Base-by-base conservation (phyloP, 1,140 invertebrate genomes). In the Doryteuthis pealeii region DNA sequence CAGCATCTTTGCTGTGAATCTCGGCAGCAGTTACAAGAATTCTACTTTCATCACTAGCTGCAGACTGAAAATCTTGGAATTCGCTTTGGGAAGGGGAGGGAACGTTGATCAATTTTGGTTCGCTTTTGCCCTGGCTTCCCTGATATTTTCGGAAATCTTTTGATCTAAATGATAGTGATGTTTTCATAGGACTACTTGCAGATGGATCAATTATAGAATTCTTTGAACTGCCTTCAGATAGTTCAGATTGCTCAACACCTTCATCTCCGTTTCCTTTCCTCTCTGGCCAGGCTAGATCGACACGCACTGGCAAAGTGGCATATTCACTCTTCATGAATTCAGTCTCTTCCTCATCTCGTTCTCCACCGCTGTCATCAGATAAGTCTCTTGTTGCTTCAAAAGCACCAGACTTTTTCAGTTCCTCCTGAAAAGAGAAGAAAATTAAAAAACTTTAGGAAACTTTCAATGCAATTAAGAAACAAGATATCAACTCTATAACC, bases 321-420 rank as follows among this genome's bases (percentile, higher is more conserved):
- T 68, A 68, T 31, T 68, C 30, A 33, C 66, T 68, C 31, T 68
- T 33, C 28, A 33, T 33, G 32, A 68, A 68, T 68, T 68, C 66
- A 28, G 54, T 62, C 6, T 68, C 66, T 32, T 68, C 32, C 18
- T 32, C 30, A 68, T 68, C 32, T 68, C 32, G 6, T 32, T 68
- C 66, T 32, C 66, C 66, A 30, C 66, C 66, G 30, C 66, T 68
- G 32, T 68, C 66, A 68, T 68, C 66, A 68, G 66, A 68, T 8
- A 68, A 68, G 66, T 68, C 66, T 31, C 30, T 68, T 32, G 66
- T 68, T 26, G 66, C 66, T 68, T 68, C 66, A 68, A 68, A 68
- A 32, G 66, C 66, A 18, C 32, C 66, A 26, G 66, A 31, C 30
- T 68, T 68, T 32, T 33, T 68, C 32, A 68, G 30, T 68, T 68